Evolutionary conservation across 2,113 vertebrate species (phyloP).

Genomic region (Hiodon tergisus): DNA sequence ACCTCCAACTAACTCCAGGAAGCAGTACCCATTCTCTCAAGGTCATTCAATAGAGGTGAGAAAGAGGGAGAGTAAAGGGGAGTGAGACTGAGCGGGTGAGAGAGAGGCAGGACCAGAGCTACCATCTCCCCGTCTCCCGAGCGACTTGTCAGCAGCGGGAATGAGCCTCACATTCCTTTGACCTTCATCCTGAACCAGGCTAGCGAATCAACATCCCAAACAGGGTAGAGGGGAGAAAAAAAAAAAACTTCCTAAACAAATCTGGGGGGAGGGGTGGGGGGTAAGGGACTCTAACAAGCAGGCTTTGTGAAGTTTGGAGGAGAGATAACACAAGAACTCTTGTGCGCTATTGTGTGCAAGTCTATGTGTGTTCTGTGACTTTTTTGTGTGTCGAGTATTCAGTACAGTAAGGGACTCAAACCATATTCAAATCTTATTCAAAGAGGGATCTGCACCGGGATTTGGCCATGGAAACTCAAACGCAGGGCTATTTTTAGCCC

Average conservation of each 20-base stretch:
- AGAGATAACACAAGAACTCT: not conserved
- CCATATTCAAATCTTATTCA: conserved; percentile 62
- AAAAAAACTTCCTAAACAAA: conserved; percentile 27
- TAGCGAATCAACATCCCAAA: conserved; percentile 43
- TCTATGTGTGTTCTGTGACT: conserved; percentile 29
- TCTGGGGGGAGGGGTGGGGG: conserved; percentile 1
- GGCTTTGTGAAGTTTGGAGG: too few relatives aligned
- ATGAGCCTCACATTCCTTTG: conserved; percentile 62
- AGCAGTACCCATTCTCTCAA: conserved; percentile 76
- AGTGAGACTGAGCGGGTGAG: not conserved
- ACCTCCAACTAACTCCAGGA: conserved; percentile 64
- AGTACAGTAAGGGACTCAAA: conserved; percentile 39
- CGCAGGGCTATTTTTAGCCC: conserved; percentile 65
- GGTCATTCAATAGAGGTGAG: conserved; percentile 73
- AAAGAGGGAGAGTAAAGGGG: conserved; percentile 50
- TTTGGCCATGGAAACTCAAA: conserved; percentile 57
- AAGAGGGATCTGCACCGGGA: conserved; percentile 55
- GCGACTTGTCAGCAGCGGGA: conserved; percentile 43
- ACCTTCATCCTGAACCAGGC: conserved; percentile 65
- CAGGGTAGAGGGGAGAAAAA: conserved; percentile 47
- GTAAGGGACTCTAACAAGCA: not conserved
- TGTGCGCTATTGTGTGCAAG: too few relatives aligned
- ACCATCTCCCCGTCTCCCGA: conserved; percentile 39
- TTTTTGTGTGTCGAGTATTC: conserved; percentile 24
- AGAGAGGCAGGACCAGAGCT: not conserved